These are phyloP conservation scores for Apamea monoglypha DNA, from an alignment of 2,888 invertebrate genomes.

Conservation along the genomic window DNA sequence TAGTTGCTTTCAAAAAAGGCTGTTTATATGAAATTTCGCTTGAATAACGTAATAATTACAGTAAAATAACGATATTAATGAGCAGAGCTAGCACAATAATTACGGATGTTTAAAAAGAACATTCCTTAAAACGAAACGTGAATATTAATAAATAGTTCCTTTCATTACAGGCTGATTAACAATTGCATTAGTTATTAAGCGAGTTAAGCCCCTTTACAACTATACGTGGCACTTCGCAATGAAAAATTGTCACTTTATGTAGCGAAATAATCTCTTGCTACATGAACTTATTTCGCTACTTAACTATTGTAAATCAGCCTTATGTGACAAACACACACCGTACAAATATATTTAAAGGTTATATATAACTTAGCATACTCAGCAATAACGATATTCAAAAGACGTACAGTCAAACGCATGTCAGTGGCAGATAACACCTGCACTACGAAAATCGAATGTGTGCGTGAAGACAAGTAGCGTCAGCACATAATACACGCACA, in stretches of 20 bases:
- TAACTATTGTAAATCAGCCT: neutral
- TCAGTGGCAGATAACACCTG: too few relatives aligned
- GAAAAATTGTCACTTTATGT: neutral
- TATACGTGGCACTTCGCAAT: neutral
- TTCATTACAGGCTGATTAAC: neutral
- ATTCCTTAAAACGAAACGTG: neutral
- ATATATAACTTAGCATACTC: neutral
- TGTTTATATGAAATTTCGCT: neutral
- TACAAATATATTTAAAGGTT: neutral
- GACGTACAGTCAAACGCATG: neutral
- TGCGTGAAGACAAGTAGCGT: neutral
- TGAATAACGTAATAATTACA: neutral
- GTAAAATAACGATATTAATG: neutral
- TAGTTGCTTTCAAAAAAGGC: neutral
- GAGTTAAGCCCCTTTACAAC: too few relatives aligned
- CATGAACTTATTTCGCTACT: neutral
- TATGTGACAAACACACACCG: neutral
- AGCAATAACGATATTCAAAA: neutral
- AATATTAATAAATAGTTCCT: neutral
- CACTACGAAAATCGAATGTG: neutral
- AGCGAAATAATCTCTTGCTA: neutral
- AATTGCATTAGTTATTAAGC: neutral
- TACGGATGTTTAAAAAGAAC: neutral
- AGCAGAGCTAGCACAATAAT: neutral
- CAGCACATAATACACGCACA: neutral